phyloP scores from a whole-genome alignment of 2,113 vertebrate genomes.

The Ptilorrhoa leucosticta region DNA sequence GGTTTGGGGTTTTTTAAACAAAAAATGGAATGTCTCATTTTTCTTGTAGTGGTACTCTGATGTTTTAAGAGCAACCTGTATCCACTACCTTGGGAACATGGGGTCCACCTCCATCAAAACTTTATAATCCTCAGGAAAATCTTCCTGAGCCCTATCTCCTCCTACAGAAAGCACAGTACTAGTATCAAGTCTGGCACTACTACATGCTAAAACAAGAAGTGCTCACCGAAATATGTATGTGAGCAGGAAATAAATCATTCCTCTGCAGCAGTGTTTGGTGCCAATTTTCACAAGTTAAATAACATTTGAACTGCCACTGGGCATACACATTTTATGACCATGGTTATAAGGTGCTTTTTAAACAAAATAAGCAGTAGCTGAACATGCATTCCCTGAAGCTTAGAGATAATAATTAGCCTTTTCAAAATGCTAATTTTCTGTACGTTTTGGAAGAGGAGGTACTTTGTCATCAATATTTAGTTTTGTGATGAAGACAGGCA shows the following conservation, averaged over 20 bases:
- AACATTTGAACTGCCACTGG: neutral
- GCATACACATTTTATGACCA: neutral
- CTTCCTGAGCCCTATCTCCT: neutral
- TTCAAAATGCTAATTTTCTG: neutral
- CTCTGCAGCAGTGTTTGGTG: neutral
- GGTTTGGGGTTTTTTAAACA: fast-evolving
- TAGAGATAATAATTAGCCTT: neutral
- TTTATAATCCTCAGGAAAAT: neutral
- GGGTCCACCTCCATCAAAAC: neutral
- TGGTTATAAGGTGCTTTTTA: neutral
- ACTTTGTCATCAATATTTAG: neutral
- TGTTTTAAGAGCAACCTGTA: neutral
- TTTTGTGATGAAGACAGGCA: neutral
- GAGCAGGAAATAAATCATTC: neutral
- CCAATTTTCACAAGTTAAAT: neutral
- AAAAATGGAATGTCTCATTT: neutral
- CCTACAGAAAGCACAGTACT: neutral
- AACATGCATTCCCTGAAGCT: neutral
- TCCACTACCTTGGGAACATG: neutral
- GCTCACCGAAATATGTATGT: fast-evolving
- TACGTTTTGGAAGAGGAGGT: neutral
- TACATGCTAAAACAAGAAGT: neutral
- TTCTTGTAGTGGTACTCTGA: neutral
- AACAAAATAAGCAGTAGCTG: neutral
- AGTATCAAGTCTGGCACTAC: neutral